Base-by-base conservation (phyloP, 2,797 vertebrate species). In the Tympanoctomys barrerae region DNA sequence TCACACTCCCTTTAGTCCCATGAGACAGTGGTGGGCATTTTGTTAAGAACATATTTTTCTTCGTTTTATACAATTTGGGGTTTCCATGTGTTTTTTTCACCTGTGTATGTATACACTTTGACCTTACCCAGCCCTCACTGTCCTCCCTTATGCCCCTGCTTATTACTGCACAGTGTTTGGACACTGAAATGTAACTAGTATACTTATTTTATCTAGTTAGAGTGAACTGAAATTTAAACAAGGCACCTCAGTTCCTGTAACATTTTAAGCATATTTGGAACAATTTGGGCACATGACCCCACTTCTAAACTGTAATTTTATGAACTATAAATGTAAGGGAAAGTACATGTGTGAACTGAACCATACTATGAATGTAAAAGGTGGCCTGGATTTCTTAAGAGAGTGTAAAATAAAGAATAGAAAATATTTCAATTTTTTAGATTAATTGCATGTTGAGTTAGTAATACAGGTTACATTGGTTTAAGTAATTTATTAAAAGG, bases 401-500 rank as follows among this genome's bases (percentile, higher is more conserved):
- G n/a, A 57, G 26, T 59, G 46, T 42, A 62, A 89, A 88, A 83
- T 68, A 24, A 57, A 91, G 42, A 92, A 86, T 86, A 9, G 1
- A 54, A 78, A 87, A 33, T 79, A 59, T 52, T 57, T 62, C 22
- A 77, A 36, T 2, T 73, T 73, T 87, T 66, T 42, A 89, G 59
- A 57, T 26, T 14, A 61, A 24, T 75, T 83, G 28, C 12, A n/a
- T 49, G 7, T 89, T 93, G 59, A 84, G 75, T 49, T 85, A 42
- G 64, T 26, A 86, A 52, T 89, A 90, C 49, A 87, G 87, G 18
- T 87, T 61, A 57, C 28, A 46, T 39, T 52, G 2, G 7, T 22
- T 96, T 94, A 82, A 71, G 52, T 79, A 59, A 85, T 87, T 84
- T 81, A 57, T 78, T 71, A 49, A 80, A 70, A 92, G 92, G 52